Evolutionary conservation across 2,113 vertebrate genomes (phyloP).

Genomic region (Tapirus terrestris): DNA sequence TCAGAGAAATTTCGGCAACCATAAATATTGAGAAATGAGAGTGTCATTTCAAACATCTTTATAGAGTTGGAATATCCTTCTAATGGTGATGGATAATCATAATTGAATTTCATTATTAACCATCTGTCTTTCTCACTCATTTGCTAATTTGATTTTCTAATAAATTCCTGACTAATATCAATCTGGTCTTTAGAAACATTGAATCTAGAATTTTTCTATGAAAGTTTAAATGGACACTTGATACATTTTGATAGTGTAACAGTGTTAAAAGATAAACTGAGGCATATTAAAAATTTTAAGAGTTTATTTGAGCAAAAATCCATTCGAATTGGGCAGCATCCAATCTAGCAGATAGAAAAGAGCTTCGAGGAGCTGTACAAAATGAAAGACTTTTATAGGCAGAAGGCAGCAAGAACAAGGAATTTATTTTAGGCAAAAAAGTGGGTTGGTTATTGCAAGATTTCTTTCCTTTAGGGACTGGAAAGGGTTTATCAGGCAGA

Average conservation of each 20-base stretch:
- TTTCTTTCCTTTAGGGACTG: not conserved
- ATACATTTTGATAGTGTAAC: not conserved
- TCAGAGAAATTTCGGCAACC: not conserved
- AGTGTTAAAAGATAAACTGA: not conserved
- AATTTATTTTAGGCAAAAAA: not conserved
- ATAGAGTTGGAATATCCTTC: conserved; percentile 29
- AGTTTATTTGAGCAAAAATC: not conserved
- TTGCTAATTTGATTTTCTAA: conserved; percentile 43
- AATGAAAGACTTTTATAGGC: not conserved
- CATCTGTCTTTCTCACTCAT: conserved; percentile 19
- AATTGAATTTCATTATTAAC: conserved; percentile 48
- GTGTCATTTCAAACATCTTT: not conserved
- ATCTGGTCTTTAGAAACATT: conserved; percentile 1
- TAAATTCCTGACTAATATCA: not conserved
- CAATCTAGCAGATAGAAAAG: not conserved
- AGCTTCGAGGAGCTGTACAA: not conserved
- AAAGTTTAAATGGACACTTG: not conserved
- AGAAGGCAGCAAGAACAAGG: not conserved
- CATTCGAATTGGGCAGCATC: not conserved
- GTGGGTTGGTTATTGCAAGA: not conserved
- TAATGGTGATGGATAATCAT: conserved; percentile 45
- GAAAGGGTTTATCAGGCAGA: not conserved
- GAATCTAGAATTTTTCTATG: not conserved
- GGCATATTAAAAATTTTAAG: not conserved
- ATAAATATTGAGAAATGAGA: conserved; percentile 20